Evolutionary conservation across 2,797 vertebrate species (phyloP), one percentile per base, ranked within the genome.

Genomic region (Betta splendens): DNA sequence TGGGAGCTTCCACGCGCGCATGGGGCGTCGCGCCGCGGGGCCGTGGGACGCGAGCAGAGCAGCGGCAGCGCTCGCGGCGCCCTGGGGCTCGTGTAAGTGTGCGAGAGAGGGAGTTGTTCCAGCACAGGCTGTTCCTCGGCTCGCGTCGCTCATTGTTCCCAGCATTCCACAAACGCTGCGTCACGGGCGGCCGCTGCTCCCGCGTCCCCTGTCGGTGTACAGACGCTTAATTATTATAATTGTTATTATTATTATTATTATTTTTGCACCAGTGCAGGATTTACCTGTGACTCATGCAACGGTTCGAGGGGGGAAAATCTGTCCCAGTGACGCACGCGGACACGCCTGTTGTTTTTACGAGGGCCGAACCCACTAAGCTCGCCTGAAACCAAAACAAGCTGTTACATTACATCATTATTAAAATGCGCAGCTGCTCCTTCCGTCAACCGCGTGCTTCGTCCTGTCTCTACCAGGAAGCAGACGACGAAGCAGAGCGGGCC

Each of bases 401-500:
- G 46, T 56, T 15, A 25, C 18, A 72, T 77, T 35, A 77, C 29
- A 37, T 71, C 46, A 72, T 48, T n/a, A 4, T 39, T 4, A 49
- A 70, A 55, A 5, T 17, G 50, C 31, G 29, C 28, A 28, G 9
- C 26, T 28, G 47, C 2, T 18, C 10, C 7, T 32, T 48, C 18
- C 22, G 1, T 28, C 37, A 16, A 72, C 48, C 16, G 8, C 35
- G 56, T 5, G 7, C 15, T 13, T 51, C 1, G 28, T 44, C 64
- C 8, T 63, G 13, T 69, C 1, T 61, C 22, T 57, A 2, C 54
- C 36, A 92, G 92, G 90, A 92, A 3, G 72, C 59, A 44, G 79
- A 87, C 3, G 83, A 89, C 12, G 87, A 91, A 2, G 91, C 91
- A 4, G 95, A 96, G 21, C 89, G 88, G 9, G 84, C 83, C 17